These are phyloP conservation scores for Chelon labrosus DNA, from an alignment of 2,797 vertebrate species.

Conservation along the genomic window DNA sequence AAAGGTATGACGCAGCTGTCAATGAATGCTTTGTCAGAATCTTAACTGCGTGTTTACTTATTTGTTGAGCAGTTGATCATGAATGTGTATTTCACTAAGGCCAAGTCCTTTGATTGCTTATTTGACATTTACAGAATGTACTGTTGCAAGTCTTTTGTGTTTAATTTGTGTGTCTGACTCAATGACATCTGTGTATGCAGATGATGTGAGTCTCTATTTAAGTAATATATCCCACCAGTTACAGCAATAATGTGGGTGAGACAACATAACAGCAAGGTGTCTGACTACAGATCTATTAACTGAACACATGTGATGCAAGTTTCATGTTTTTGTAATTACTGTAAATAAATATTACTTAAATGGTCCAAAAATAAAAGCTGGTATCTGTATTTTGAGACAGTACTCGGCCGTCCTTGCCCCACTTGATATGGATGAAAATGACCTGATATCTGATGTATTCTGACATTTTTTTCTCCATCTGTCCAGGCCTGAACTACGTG, in stretches of 20 bases:
- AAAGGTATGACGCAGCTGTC: constrained; percentile 76
- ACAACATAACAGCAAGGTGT: neutral
- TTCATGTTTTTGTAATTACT: neutral
- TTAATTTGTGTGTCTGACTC: neutral
- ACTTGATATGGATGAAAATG: neutral
- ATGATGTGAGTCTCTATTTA: constrained; percentile 26
- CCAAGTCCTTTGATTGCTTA: too few species aligned
- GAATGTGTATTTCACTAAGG: too few species aligned
- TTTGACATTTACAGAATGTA: too few species aligned
- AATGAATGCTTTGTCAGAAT: neutral
- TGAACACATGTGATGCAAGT: neutral
- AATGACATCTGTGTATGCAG: constrained; percentile 9
- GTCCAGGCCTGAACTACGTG: constrained; percentile 88
- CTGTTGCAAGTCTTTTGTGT: too few species aligned
- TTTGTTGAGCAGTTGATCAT: too few species aligned
- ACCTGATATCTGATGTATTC: neutral
- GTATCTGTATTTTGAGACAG: neutral
- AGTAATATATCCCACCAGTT: neutral
- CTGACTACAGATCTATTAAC: neutral
- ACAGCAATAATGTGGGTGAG: neutral
- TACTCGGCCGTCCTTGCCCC: neutral
- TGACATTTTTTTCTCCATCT: neutral
- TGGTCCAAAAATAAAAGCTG: neutral
- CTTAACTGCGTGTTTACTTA: too few species aligned
- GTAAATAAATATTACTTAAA: neutral